These are phyloP conservation scores for Phymastichus coffea DNA, from an alignment of 1,140 invertebrate species.

Conservation along the genomic window DNA sequence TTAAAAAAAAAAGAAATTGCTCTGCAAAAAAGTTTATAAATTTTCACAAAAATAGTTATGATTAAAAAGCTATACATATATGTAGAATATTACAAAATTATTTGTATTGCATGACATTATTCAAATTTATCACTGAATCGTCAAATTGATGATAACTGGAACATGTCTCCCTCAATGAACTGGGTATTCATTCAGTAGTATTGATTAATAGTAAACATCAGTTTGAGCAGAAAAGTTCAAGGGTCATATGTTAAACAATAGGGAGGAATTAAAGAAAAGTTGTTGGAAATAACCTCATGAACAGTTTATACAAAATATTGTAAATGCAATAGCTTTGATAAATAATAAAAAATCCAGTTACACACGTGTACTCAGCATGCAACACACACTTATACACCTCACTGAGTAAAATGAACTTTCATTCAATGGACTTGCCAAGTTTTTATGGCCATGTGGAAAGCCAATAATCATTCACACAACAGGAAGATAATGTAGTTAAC, in stretches of 20 bases:
- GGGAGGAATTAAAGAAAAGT: background rate
- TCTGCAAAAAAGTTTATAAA: background rate
- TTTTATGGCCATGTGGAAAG: too few relatives aligned
- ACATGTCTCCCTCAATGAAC: slow-evolving; percentile 21
- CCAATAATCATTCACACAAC: too few relatives aligned
- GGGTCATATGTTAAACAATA: slow-evolving; percentile 22
- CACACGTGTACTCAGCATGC: background rate
- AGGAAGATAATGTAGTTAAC: too few relatives aligned
- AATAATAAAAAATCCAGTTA: background rate
- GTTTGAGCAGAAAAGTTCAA: slow-evolving; percentile 24
- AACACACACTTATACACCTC: background rate
- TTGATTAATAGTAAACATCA: slow-evolving; percentile 29
- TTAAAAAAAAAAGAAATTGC: background rate
- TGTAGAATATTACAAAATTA: background rate
- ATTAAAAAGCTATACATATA: background rate
- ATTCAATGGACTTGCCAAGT: background rate
- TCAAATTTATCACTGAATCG: slow-evolving; percentile 15
- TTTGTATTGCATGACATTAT: background rate
- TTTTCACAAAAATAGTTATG: background rate
- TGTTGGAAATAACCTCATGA: background rate
- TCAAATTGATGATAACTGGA: slow-evolving; percentile 18
- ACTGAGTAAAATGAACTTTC: slow-evolving; percentile 1
- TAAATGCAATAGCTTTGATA: background rate
- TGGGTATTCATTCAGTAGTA: slow-evolving; percentile 26
- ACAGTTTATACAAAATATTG: background rate